Percentiles rank a stretch among this genome's conserved stretches.
Evolutionary conservation across 2,797 vertebrate species (phyloP).

Genomic region (Pseudomugil gertrudae): DNA sequence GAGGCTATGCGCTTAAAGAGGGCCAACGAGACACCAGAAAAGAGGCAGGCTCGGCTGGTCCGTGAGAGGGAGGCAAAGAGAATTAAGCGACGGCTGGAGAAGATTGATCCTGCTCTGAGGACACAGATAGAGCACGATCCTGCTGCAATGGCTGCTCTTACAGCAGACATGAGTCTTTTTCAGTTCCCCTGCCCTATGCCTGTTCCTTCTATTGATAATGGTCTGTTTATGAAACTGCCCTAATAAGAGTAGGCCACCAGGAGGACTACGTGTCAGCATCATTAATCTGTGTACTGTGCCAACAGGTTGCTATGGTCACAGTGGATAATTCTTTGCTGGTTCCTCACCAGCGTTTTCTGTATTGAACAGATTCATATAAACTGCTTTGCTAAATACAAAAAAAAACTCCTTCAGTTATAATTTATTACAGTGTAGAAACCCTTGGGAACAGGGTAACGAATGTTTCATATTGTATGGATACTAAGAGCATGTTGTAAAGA

Average conservation of each 20-base stretch:
- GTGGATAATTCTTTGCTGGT: conserved; percentile 56
- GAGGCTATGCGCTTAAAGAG: conserved; percentile 96
- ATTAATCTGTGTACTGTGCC: conserved; percentile 37
- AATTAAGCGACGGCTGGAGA: conserved; percentile 94
- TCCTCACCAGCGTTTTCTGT: conserved; percentile 35
- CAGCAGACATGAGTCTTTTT: conserved; percentile 94
- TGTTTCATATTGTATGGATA: conserved; percentile 68
- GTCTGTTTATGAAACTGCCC: conserved; percentile 89
- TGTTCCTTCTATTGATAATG: conserved; percentile 90
- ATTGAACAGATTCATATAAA: conserved; percentile 39
- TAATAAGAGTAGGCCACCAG: conserved; percentile 42
- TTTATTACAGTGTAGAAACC: conserved; percentile 73
- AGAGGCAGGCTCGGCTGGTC: conserved; percentile 92
- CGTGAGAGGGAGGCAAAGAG: conserved; percentile 95
- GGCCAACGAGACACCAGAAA: conserved; percentile 96
- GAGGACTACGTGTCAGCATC: conserved; percentile 13
- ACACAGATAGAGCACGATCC: conserved; percentile 97
- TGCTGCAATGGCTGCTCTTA: conserved; percentile 94
- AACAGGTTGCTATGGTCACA: conserved; percentile 39
- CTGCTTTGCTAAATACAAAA: conserved; percentile 53
- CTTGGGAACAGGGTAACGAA: conserved; percentile 75
- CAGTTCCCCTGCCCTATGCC: conserved; percentile 95
- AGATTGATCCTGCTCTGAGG: conserved; percentile 96
- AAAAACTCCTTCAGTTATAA: conserved; percentile 60
- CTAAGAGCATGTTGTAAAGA: conserved; percentile 83